Base-by-base conservation (phyloP, 2,113 vertebrate genomes). In the Malurus cyaneus region DNA sequence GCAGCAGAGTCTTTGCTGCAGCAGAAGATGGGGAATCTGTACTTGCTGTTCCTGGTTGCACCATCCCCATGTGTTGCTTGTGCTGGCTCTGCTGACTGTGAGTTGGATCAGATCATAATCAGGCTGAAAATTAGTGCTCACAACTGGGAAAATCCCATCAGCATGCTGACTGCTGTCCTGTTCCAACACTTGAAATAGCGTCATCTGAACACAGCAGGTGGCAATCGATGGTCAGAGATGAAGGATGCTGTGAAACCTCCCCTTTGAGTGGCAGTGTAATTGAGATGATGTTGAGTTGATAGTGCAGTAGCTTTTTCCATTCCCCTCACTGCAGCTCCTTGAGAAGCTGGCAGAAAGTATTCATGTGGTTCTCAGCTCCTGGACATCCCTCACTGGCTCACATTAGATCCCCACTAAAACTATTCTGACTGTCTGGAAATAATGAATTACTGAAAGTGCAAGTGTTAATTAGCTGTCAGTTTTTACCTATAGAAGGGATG, bases 11-110 rank as follows among this genome's bases (percentile, higher is more conserved):
- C 44, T 18, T 67, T 39, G 9, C n/a, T 72, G 41, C 12, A 47
- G 32, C 9, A 6, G 2, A 29, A 88, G 59, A 7, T 61, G 46
- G 9, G 21, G 25, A 69, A n/a, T 65, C 24, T 5, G 8, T 31
- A 60, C 32, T 86, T 74, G 89, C 9, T 25, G 41, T 41, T 79
- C 41, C 2, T 66, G 14, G 11, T 80, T 59, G 28, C 18, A n/a
- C 9, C 42, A 36, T 49, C 34, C 25, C 36, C 11, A 2, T 0
- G 0, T 0, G 2, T 32, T 7, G 1, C 41, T 80, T 69, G 4
- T 4, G 7, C 34, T 72, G 64, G 12, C 29, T 64, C 4, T 61
- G 14, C 31, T 77, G 54, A 11, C 9, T 46, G 6, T 29, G 64
- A 86, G n/a, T 52, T 32, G 32, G n/a, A 50, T 83, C 71, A 50